Base-by-base conservation (phyloP, 2,888 invertebrate species). In the Byasa hedistus region DNA sequence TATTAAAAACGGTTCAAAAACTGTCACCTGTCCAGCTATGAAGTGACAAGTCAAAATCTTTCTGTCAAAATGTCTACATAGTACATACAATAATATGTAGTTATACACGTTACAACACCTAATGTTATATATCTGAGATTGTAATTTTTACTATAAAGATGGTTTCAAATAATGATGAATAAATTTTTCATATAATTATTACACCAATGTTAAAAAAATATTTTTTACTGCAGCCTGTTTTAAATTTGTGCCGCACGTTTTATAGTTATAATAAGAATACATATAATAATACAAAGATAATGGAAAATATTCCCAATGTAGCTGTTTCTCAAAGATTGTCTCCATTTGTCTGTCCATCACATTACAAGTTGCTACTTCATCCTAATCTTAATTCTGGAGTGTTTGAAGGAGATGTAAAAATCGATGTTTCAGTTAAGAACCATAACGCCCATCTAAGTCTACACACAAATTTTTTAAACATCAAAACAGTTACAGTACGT, bases 381-480 rank as follows among this genome's bases (percentile, higher is more conserved):
- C 91, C 91, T 1, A 72, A 87, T 70, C 67, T 88, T 48, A 73
- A 77, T 27, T 70, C 75, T 10, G 90, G 88, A 0, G 66, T 74
- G 24, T 91, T 91, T 72, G 68, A 77, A 64, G 89, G 92, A 17
- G 78, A 70, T 36, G 89, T 90, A 10, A 79, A 79, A 71, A 91
- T 92, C 39, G 73, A 82, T 19, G 72, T 93, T 5, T 74, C 81
- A 58, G 77, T 93, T 3, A 77, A 83, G 24, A 77, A 89, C 71
- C 76, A 81, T 12, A 86, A 85, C n/a, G 79, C 84, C 27, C 82
- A 80, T 64, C 74, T 94, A n/a, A 84, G 92, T 58, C 80, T 95
- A 15, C 94, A 95, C 76, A 84, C 91, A 36, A 93, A 94, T 69
- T 89, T 90, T 71, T 80, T 95, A 70, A 89, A 91, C 56, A 92